Evolutionary conservation across 1,140 invertebrate genomes (phyloP).

Genomic region (Polypedilum pembai): DNA sequence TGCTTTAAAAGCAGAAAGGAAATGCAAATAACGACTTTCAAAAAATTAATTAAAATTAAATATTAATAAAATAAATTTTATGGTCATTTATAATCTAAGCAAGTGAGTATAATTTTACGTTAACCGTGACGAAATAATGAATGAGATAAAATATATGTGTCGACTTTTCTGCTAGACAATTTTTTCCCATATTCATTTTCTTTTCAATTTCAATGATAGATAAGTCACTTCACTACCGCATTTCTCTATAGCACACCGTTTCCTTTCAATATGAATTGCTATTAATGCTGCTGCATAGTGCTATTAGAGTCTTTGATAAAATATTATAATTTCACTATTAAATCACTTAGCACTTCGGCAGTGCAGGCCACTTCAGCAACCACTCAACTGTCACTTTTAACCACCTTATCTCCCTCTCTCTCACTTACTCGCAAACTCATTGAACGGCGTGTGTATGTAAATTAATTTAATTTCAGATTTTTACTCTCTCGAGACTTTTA

Average conservation of each 20-base stretch:
- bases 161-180: not conserved
- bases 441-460: not conserved
- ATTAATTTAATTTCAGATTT: not conserved
- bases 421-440: not conserved
- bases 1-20: no score
- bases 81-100: no score
- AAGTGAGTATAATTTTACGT: no score
- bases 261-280: not conserved
- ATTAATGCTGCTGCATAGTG: not conserved
- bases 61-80: no score
- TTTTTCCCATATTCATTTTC: not conserved
- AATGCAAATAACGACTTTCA: no score
- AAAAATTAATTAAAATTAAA: no score
- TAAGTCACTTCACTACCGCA: conserved; percentile 25
- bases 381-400: conserved; percentile 12
- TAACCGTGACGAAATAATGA: not conserved
- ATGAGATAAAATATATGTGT: conserved; percentile 10
- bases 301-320: conserved; percentile 22
- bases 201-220: conserved; percentile 23
- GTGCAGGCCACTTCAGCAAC: not conserved
- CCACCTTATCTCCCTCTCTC: not conserved
- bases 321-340: conserved; percentile 27
- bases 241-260: not conserved
- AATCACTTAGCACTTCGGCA: conserved; percentile 16
- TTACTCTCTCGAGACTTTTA: not conserved